Base-by-base conservation (phyloP, 2,113 vertebrate genomes). In the Mionectes macconnelli region DNA sequence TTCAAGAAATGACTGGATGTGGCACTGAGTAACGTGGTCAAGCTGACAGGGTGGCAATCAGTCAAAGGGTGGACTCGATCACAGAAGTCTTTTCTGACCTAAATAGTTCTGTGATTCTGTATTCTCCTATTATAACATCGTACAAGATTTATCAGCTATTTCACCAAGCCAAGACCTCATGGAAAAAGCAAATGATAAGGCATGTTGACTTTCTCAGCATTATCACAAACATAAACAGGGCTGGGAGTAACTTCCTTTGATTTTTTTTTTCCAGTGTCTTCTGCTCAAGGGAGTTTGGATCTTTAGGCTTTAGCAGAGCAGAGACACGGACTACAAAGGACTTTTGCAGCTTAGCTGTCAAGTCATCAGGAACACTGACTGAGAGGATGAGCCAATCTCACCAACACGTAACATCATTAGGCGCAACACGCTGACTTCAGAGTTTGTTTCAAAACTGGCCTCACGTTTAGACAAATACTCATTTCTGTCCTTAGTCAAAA, bases 261-360 rank as follows among this genome's bases (percentile, higher is more conserved):
- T 27, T 37, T 62, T 59, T 72, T n/a, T 69, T 82, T 22, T 59
- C 14, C 11, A 8, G 4, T 66, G 13, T 28, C 55, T 78, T 57
- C 3, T 3, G 17, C 30, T 40, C 17, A 89, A 73, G 17, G 12
- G 20, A 66, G 11, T 56, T 44, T 40, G 13, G 40, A 92, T 69
- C 14, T 37, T 30, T 17, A 55, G 30, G 30, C 47, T 89, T 74
- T 14, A 59, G 35, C 11, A 70, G 31, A 57, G 27, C 27, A 78
- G 18, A 56, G 33, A 42, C 14, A 67, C 0, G 0, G 14, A 50
- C 22, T 33, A 45, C 25, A 1, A 8, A 0, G 33, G 55, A 45
- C 44, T 44, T 63, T 2, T 33, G 19, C 90, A 83, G 45, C 24
- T 69, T 23, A 39, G 9, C 22, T 81, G 39, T 44, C 55, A 77